These are phyloP conservation scores for Manacus vitellinus DNA, from an alignment of 2,113 vertebrate species.

Conservation along the genomic window DNA sequence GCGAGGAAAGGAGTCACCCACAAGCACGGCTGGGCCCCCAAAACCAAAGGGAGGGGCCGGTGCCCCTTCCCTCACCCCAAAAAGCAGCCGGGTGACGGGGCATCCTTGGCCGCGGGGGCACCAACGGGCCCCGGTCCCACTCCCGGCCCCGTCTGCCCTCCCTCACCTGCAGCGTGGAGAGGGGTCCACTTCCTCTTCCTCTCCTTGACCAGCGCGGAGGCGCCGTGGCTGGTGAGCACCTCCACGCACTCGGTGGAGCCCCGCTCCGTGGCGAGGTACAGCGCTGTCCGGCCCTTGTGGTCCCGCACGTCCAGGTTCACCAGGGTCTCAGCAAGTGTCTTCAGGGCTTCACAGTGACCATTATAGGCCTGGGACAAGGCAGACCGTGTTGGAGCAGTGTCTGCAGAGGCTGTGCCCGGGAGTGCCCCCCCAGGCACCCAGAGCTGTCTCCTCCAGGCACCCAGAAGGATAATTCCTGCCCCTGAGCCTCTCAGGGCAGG, in stretches of 20 bases:
- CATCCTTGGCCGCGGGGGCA: fast-evolving
- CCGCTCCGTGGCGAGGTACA: constrained; percentile 88
- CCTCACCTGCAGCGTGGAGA: constrained; percentile 88
- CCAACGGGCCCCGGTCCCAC: neutral
- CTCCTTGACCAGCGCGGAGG: constrained; percentile 87
- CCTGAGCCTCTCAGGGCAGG: neutral
- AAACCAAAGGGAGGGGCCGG: neutral
- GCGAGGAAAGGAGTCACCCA: neutral
- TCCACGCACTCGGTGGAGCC: constrained; percentile 88
- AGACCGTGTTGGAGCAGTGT: fast-evolving
- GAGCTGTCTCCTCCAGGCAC: neutral
- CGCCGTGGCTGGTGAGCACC: constrained; percentile 89
- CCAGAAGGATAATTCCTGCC: neutral
- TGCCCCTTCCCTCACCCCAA: neutral
- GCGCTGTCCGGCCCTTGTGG: constrained; percentile 85
- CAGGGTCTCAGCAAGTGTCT: constrained; percentile 90
- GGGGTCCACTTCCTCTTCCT: constrained; percentile 86
- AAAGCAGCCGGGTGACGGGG: fast-evolving
- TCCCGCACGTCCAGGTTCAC: constrained; percentile 93
- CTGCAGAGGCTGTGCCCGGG: neutral
- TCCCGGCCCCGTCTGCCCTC: neutral
- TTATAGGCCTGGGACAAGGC: constrained; percentile 84
- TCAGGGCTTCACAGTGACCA: constrained; percentile 93
- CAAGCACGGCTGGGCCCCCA: fast-evolving
- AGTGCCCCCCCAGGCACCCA: neutral